A percentile compares a stretch with the other conserved stretches of the same genome.
phyloP scores from a whole-genome alignment of 2,797 vertebrate species.

The Sternarchorhynchus goeldii region DNA sequence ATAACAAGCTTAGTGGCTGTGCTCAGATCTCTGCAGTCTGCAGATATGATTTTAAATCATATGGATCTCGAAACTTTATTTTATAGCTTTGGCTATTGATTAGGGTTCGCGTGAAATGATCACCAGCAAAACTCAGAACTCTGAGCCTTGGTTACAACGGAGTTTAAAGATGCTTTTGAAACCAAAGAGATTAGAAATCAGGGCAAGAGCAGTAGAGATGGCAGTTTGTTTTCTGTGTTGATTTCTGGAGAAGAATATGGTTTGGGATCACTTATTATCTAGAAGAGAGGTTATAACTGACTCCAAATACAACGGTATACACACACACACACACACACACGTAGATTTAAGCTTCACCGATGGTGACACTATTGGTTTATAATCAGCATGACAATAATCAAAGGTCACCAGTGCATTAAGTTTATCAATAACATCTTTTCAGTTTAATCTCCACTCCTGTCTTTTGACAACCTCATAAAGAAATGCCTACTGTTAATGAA shows the following conservation, averaged over 20 bases:
- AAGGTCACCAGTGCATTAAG: not conserved
- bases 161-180: too few relatives aligned
- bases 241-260: not conserved
- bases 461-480: not conserved
- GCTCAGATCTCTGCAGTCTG: too few relatives aligned
- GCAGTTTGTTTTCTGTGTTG: not conserved
- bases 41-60: too few relatives aligned
- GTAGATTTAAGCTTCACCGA: not conserved
- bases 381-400: not conserved
- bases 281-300: not conserved
- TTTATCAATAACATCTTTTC: not conserved
- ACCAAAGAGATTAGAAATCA: too few relatives aligned
- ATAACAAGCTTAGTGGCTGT: too few relatives aligned
- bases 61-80: too few relatives aligned
- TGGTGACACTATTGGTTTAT: not conserved
- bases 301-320: not conserved
- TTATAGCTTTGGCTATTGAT: too few relatives aligned
- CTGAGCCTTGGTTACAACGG: too few relatives aligned
- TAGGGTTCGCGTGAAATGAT: too few relatives aligned
- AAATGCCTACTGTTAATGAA: not conserved
- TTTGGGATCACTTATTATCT: not conserved
- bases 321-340: not conserved
- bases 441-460: not conserved
- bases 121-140: too few relatives aligned
- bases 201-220: too few relatives aligned